These are phyloP conservation scores for Heteromurus nitidus DNA, from an alignment of 2,888 invertebrate species.

Conservation along the genomic window DNA sequence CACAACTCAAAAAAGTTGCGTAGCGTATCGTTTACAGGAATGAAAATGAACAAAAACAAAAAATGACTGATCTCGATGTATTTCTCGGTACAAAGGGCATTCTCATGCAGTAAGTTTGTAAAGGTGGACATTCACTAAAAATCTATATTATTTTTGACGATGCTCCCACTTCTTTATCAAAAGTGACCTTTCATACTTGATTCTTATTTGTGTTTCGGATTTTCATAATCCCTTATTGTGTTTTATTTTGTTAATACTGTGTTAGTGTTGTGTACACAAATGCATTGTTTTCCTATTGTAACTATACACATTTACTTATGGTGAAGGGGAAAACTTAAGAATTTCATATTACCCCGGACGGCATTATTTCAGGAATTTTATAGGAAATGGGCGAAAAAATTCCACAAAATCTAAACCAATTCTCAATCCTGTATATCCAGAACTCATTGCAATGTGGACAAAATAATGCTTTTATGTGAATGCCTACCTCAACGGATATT, in stretches of 20 bases:
- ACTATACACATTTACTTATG: too few species aligned
- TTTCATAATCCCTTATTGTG: too few species aligned
- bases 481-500: too few species aligned
- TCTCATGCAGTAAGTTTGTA: neutral
- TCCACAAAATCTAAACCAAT: neutral
- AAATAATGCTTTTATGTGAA: neutral
- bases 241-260: too few species aligned
- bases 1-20: too few species aligned
- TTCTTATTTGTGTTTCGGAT: too few species aligned
- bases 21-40: too few species aligned
- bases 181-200: neutral
- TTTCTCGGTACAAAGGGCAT: neutral
- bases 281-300: too few species aligned
- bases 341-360: neutral
- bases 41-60: slow-evolving; percentile 1
- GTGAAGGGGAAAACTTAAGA: too few species aligned
- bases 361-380: neutral
- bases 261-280: too few species aligned
- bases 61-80: too few species aligned
- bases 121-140: too few species aligned
- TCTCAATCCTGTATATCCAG: neutral
- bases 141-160: neutral
- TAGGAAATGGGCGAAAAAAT: neutral
- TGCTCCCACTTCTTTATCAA: neutral
- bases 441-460: neutral